A percentile compares a stretch with the other conserved stretches of the same genome.
These are phyloP conservation scores for Pinctada fucata DNA, from an alignment of 2,888 invertebrate species.

Conservation along the genomic window DNA sequence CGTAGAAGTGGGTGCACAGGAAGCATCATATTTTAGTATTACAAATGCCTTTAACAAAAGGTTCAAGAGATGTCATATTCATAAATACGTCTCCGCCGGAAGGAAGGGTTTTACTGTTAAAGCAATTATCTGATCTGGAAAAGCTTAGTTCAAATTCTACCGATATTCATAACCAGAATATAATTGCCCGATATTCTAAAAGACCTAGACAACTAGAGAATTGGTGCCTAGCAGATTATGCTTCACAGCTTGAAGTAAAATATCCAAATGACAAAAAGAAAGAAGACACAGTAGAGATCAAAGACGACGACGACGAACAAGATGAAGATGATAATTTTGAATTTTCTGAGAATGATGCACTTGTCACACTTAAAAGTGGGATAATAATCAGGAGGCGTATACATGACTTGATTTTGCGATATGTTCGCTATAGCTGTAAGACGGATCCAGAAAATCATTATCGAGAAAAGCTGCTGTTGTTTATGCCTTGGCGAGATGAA, in stretches of 20 bases:
- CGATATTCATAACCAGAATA: constrained; percentile 41
- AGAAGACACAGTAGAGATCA: constrained; percentile 31
- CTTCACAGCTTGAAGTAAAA: too few species aligned
- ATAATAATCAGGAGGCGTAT: constrained; percentile 35
- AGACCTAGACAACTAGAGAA: too few species aligned
- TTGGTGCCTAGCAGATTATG: too few species aligned
- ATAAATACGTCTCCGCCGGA: constrained; percentile 47
- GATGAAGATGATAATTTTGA: constrained; percentile 24
- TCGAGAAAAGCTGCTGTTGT: constrained; percentile 36
- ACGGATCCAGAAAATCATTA: constrained; percentile 41
- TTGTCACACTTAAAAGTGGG: constrained; percentile 37
- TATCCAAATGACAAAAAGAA: constrained; percentile 45
- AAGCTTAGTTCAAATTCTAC: too few species aligned
- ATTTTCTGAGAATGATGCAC: constrained; percentile 16
- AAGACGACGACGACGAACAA: constrained; percentile 7
- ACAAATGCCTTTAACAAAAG: too few species aligned
- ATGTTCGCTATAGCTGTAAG: constrained; percentile 35
- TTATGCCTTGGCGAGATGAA: constrained; percentile 45
- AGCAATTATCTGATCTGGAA: too few species aligned
- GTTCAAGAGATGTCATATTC: too few species aligned
- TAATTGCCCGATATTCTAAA: too few species aligned
- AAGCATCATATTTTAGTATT: constrained; percentile 47
- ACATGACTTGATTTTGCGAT: constrained; percentile 37
- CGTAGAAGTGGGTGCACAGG: constrained; percentile 52
- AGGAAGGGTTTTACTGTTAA: constrained; percentile 41